Base-by-base conservation (phyloP, 2,797 vertebrate genomes). In the Basileuterus tristriatus region DNA sequence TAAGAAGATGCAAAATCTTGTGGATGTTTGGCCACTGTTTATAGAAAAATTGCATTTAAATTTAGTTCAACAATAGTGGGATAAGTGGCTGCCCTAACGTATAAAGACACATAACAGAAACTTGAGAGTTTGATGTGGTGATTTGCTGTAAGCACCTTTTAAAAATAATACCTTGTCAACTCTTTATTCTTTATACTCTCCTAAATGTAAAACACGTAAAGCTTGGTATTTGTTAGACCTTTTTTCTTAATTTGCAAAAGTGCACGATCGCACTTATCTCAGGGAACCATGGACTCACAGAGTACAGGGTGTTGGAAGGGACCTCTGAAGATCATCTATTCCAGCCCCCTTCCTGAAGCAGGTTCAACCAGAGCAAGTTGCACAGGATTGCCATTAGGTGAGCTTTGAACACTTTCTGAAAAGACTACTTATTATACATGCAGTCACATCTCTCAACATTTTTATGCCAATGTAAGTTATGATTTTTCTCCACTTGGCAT, bases 341-440 rank as follows among this genome's bases (percentile, higher is more conserved):
- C 9, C 29, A 64, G 8, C 2, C 4, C 12, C 21, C 0, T 1
- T 36, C 7, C 30, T 32, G 11, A 74, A 41, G 15, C 10, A 32
- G 10, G 12, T 39, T 64, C 18, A 46, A 12, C 18, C 9, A 34
- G 29, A 39, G 5, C 6, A 7, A 56, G 12, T 16, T 20, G 44
- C 44, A 20, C 13, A 49, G 19, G 9, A 29, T 44, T 23, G 13
- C 6, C 9, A 10, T 41, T n/a, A 29, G 10, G 12, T 47, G 8
- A 3, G 12, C 32, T 60, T 68, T 68, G 22, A 60, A 18, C 21
- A 46, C 7, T 69, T 69, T 27, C 29, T 63, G 23, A n/a, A 19
- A 56, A 55, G 13, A 50, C 9, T 46, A 6, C 12, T 65, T 59
- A 27, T 7, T 60, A 39, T n/a, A 50, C 3, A 17, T 55, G 12